Base-by-base conservation (phyloP, 1,140 invertebrate genomes). In the Melipona quadrifasciata region DNA sequence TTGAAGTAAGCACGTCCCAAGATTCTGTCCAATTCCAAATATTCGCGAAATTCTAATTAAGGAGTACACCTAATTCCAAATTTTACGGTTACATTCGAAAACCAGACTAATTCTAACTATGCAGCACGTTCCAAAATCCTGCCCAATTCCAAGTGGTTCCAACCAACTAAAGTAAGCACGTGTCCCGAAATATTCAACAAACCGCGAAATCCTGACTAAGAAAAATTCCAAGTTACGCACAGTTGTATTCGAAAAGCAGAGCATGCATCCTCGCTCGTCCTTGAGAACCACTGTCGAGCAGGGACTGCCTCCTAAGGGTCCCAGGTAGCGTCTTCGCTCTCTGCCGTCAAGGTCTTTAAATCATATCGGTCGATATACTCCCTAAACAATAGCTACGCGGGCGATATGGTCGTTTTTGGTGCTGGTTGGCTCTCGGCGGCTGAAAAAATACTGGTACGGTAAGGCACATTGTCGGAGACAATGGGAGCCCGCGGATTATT, bases 361-460 rank as follows among this genome's bases (percentile, higher is more conserved):
- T 87, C 86, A 87, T 87, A 87, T 86, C 86, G 86, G 65, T 86
- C 84, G 86, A 86, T 87, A 82, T 85, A 80, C 80, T 86, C 61
- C 57, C 84, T 81, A 87, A 87, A 87, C 86, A 85, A 85, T 85
- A 82, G 80, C 72, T 39, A 82, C 72, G 73, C 47, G 53, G 78
- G 78, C 67, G 77, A 80, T 72, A 84, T 84, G 51, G 75, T 84
- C 67, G 53, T 79, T 84, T 79, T 79, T 68, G 82, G 82, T 79
- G 80, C 51, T 74, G 8, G 55, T 55, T 39, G 61, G 53, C 82
- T 77, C 24, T 57, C 53, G 19, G 11, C 11, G 31, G 27, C 12
- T 61, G 53, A 79, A 78, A 31, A 84, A 79, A 70, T 79, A n/a
- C 21, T 12, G 27, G 78, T 74, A 87, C 87, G 78, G 82, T 87